phyloP scores from a whole-genome alignment of 2,888 invertebrate species.

The Lymantria monacha region DNA sequence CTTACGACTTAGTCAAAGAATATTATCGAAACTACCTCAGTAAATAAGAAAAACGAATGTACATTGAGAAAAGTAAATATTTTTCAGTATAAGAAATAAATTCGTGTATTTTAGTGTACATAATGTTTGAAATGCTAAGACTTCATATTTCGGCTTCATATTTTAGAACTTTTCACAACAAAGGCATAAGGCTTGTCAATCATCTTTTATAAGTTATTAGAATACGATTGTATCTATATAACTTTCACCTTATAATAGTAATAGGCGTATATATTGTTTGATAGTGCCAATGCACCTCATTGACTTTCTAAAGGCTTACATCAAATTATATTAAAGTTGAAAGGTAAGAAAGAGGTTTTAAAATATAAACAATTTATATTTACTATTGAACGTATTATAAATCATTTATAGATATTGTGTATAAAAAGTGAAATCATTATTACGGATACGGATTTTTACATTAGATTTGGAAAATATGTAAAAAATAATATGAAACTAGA shows the following conservation, averaged over 20 bases:
- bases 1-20: conserved; percentile 31
- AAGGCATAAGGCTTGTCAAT: conserved; percentile 4
- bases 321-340: not conserved
- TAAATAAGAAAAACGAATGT: conserved; percentile 25
- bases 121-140: conserved; percentile 5
- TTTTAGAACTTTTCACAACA: conserved; percentile 5
- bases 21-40: conserved; percentile 30
- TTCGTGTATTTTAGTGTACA: conserved; percentile 7
- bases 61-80: conserved; percentile 22
- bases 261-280: conserved; percentile 3
- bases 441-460: no score
- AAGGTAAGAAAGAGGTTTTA: conserved; percentile 1
- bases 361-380: not conserved
- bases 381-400: no score
- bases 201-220: conserved; percentile 7
- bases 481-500: no score
- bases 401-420: no score
- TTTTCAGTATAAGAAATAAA: conserved; percentile 16
- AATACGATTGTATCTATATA: conserved; percentile 1
- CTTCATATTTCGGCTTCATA: not conserved
- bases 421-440: no score
- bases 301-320: conserved; percentile 3
- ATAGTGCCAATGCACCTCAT: conserved; percentile 7
- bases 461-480: no score
- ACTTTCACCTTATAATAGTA: conserved; percentile 1